A percentile compares a stretch with the other conserved stretches of the same genome.
Evolutionary conservation across 2,888 invertebrate genomes (phyloP).

Genomic region (Cantharis nigra): DNA sequence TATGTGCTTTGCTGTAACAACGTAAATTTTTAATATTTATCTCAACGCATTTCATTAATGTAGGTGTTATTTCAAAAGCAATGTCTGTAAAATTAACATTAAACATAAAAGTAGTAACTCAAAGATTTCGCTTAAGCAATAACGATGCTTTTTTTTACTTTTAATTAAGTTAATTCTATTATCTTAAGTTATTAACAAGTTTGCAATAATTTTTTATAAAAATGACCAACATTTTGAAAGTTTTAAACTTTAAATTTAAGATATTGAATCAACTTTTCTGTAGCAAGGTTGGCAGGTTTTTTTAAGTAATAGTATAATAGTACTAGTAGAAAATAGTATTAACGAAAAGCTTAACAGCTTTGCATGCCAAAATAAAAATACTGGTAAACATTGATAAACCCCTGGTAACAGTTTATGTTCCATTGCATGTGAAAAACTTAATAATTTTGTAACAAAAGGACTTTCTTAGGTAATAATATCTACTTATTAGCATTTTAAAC

Average conservation of each 20-base stretch:
- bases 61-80: background rate
- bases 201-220: background rate
- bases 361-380: background rate
- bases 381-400: background rate
- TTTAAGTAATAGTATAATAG: background rate
- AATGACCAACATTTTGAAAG: conserved; percentile 1
- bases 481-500: background rate
- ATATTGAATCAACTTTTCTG: conserved; percentile 6
- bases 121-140: background rate
- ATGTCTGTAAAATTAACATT: background rate
- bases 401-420: background rate
- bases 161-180: background rate
- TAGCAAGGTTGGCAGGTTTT: conserved; percentile 13
- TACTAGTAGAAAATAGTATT: background rate
- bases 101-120: background rate
- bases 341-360: background rate
- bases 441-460: background rate
- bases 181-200: background rate
- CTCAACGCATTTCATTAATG: background rate
- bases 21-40: background rate
- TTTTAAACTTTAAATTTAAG: background rate
- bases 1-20: background rate
- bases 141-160: background rate
- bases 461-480: background rate
- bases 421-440: background rate